phyloP scores from a whole-genome alignment of 1,140 invertebrate species.

The Danaus plexippus region DNA sequence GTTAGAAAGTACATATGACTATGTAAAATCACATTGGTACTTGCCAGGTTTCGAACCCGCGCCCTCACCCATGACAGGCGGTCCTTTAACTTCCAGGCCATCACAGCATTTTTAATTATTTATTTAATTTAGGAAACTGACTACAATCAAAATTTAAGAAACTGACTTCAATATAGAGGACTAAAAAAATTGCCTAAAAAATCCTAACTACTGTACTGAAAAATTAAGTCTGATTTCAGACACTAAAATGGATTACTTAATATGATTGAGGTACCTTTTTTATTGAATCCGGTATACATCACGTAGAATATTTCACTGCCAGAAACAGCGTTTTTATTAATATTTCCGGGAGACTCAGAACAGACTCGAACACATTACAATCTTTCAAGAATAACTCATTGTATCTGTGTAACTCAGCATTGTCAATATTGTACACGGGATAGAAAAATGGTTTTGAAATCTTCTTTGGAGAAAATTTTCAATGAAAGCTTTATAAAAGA shows the following conservation, averaged over 20 bases:
- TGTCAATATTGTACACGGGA: constrained; percentile 28
- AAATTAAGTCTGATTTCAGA: constrained; percentile 21
- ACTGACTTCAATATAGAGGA: constrained; percentile 17
- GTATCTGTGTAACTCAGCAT: constrained; percentile 33
- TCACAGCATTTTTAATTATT: too few relatives aligned
- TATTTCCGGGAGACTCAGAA: constrained; percentile 41
- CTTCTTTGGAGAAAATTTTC: constrained; percentile 19
- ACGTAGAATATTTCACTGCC: constrained; percentile 7
- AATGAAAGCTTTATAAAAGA: constrained; percentile 17
- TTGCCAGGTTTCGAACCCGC: too few relatives aligned
- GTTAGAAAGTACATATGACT: too few relatives aligned
- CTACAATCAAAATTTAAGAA: too few relatives aligned
- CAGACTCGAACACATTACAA: constrained; percentile 32
- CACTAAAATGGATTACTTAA: constrained; percentile 17
- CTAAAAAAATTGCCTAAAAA: constrained; percentile 13
- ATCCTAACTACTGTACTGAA: constrained; percentile 15
- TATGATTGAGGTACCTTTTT: constrained; percentile 19
- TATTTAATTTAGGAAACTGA: too few relatives aligned
- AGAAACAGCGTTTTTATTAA: neutral
- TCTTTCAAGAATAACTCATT: constrained; percentile 30
- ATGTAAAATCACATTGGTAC: too few relatives aligned
- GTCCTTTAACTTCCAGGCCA: too few relatives aligned
- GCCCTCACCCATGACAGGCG: too few relatives aligned
- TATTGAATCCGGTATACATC: neutral
- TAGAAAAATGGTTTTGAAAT: constrained; percentile 14